Conservation (phyloP, 2,113 vertebrate species). For the Setophaga coronata region DNA sequence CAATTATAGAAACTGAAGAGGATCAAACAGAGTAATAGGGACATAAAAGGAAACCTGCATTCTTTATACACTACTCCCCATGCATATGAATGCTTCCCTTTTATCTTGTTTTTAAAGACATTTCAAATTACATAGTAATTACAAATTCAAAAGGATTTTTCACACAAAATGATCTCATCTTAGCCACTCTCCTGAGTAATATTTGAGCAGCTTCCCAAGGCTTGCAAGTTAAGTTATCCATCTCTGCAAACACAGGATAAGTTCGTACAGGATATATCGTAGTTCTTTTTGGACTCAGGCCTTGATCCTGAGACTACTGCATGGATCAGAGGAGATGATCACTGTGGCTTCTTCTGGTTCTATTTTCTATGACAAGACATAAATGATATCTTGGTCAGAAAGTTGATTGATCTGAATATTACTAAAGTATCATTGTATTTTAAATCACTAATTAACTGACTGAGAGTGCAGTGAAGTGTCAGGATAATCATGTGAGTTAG, state of each 20-base stretch:
- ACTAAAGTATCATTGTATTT: neutral
- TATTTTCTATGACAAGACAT: neutral
- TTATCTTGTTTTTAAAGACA: conserved; percentile 20
- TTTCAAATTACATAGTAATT: conserved; percentile 50
- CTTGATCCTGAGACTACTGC: neutral
- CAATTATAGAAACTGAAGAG: conserved; percentile 18
- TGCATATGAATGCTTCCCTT: conserved; percentile 25
- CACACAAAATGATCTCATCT: neutral
- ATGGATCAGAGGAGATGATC: neutral
- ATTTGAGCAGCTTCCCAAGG: neutral
- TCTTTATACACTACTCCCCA: neutral
- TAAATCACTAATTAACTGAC: neutral
- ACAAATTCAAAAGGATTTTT: conserved; percentile 10
- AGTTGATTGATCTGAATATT: neutral
- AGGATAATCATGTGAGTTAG: neutral
- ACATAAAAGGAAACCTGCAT: conserved; percentile 26
- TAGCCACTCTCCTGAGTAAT: neutral
- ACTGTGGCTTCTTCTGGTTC: neutral
- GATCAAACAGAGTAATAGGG: conserved; percentile 29
- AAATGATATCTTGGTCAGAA: neutral
- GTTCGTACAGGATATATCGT: neutral
- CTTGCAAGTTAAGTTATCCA: neutral
- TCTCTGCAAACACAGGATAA: neutral
- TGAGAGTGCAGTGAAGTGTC: neutral
- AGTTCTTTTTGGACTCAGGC: neutral